A percentile compares a stretch with the other conserved stretches of the same genome.
phyloP scores from a whole-genome alignment of 2,113 vertebrate species.

The Helogale parvula region DNA sequence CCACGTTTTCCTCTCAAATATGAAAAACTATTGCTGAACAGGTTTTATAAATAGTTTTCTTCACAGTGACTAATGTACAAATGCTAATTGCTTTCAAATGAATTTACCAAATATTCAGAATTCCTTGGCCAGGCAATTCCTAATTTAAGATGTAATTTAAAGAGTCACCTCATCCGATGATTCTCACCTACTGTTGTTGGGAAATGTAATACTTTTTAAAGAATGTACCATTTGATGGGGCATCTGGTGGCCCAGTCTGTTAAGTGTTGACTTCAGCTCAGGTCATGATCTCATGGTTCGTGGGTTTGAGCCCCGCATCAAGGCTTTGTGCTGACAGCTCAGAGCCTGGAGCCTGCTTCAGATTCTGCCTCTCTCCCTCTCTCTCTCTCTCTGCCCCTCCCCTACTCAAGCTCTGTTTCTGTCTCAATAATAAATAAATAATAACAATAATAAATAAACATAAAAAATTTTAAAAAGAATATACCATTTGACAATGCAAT shows the following conservation, averaged over 20 bases:
- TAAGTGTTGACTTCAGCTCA: too few relatives aligned
- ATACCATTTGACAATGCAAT: background rate
- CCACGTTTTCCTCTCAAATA: conserved; percentile 45
- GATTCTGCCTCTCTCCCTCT: too few relatives aligned
- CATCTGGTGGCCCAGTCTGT: too few relatives aligned
- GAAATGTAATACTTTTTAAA: background rate
- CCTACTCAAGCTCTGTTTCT: too few relatives aligned
- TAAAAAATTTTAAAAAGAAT: background rate
- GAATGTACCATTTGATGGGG: background rate
- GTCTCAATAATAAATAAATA: too few relatives aligned
- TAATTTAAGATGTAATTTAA: background rate
- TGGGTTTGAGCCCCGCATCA: too few relatives aligned
- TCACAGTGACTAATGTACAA: background rate
- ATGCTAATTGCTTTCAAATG: conserved; percentile 44
- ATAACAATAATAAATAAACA: too few relatives aligned
- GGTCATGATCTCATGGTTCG: too few relatives aligned
- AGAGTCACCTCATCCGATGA: background rate
- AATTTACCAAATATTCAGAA: conserved; percentile 37
- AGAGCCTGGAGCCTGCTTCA: too few relatives aligned
- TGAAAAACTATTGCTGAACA: background rate
- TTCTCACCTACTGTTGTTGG: background rate
- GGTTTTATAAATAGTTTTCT: conserved; percentile 17
- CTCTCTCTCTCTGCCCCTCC: too few relatives aligned
- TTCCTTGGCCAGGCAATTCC: background rate
- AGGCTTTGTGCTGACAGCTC: too few relatives aligned